These are phyloP conservation scores for Mesoclemmys tuberculata DNA, from an alignment of 2,113 vertebrate species.

Conservation along the genomic window DNA sequence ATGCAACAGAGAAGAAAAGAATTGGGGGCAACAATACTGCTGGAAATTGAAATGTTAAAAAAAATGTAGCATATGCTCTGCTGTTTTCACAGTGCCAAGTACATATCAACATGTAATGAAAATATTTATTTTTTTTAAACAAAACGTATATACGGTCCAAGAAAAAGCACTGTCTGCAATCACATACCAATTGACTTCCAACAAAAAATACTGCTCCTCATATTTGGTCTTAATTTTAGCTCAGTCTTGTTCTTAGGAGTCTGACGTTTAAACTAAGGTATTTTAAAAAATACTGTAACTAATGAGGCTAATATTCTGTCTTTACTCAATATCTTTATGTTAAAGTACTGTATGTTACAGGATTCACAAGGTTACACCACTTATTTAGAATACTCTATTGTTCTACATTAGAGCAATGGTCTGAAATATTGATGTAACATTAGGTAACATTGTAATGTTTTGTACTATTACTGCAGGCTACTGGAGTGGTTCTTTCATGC, in stretches of 20 bases:
- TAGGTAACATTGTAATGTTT: background rate
- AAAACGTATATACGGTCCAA: background rate
- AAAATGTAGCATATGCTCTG: background rate
- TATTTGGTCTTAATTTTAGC: background rate
- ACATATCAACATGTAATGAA: background rate
- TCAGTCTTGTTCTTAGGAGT: background rate
- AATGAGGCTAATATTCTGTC: background rate
- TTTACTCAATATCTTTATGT: background rate
- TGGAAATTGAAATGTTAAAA: background rate
- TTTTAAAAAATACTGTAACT: background rate
- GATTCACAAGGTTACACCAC: background rate
- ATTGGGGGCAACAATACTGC: background rate
- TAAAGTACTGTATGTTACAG: background rate
- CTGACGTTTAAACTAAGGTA: background rate
- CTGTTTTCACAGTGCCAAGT: background rate
- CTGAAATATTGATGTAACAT: background rate
- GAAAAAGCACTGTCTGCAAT: background rate
- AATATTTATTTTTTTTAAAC: background rate
- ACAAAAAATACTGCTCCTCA: background rate
- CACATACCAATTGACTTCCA: background rate
- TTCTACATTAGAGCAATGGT: background rate
- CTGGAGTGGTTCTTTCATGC: background rate
- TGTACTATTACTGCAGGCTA: background rate
- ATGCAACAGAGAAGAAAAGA: background rate
- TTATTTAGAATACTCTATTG: background rate